Percentiles rank a stretch among this genome's conserved stretches.
phyloP scores from a whole-genome alignment of 2,888 invertebrate genomes.

The Acronicta psi region DNA sequence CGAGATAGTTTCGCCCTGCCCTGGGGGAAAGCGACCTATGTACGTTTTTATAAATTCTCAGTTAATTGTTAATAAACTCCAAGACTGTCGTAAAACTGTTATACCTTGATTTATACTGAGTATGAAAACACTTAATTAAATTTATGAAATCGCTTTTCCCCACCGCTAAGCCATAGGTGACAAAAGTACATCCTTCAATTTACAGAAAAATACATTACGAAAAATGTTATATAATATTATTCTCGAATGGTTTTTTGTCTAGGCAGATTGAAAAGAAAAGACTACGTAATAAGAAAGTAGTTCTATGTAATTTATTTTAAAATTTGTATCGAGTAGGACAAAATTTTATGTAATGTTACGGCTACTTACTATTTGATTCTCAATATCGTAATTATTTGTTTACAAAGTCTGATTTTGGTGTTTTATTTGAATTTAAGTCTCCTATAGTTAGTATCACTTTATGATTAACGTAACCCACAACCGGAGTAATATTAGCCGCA shows the following conservation, averaged over 20 bases:
- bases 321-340: constrained; percentile 36
- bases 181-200: constrained; percentile 31
- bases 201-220: constrained; percentile 46
- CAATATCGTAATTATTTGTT: constrained; percentile 33
- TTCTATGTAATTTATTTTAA: constrained; percentile 34
- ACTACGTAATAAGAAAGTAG: constrained; percentile 15
- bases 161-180: constrained; percentile 21
- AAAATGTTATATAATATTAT: constrained; percentile 31
- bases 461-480: constrained; percentile 43
- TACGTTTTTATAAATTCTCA: constrained; percentile 19
- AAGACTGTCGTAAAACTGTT: constrained; percentile 16
- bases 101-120: constrained; percentile 19
- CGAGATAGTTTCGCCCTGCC: constrained; percentile 52
- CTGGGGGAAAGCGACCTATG: constrained; percentile 57
- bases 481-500: constrained; percentile 30
- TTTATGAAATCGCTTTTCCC: constrained; percentile 20
- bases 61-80: constrained; percentile 30
- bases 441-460: constrained; percentile 54
- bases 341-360: constrained; percentile 30
- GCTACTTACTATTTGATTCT: constrained; percentile 27
- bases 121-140: constrained; percentile 16
- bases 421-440: constrained; percentile 36
- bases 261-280: constrained; percentile 43
- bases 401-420: constrained; percentile 41
- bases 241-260: constrained; percentile 21